These are phyloP conservation scores for Pangasianodon hypophthalmus DNA, from an alignment of 2,113 vertebrate species.

Conservation along the genomic window DNA sequence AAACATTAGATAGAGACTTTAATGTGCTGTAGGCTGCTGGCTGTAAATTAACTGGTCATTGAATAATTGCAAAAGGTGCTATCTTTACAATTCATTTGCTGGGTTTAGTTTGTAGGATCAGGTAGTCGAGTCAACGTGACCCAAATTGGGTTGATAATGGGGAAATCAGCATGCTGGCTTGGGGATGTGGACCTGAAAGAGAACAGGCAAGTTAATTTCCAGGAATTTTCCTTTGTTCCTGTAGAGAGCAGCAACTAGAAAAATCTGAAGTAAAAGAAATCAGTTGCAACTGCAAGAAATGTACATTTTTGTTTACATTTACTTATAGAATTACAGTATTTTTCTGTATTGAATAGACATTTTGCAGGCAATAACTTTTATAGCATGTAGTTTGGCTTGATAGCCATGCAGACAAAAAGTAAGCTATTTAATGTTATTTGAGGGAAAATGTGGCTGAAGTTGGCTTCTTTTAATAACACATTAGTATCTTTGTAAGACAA, in stretches of 20 bases:
- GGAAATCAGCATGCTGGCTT: neutral
- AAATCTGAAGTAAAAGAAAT: neutral
- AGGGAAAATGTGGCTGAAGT: neutral
- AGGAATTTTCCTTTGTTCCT: neutral
- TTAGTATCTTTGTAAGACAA: neutral
- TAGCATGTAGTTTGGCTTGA: neutral
- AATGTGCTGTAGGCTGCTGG: neutral
- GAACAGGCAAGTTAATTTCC: neutral
- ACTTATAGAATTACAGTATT: neutral
- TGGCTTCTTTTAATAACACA: neutral
- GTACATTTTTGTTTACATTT: neutral
- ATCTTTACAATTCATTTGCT: neutral
- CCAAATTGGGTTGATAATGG: neutral
- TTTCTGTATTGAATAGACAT: neutral
- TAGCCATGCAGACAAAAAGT: neutral
- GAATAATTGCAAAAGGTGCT: neutral
- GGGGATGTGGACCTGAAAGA: neutral
- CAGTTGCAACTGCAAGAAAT: neutral
- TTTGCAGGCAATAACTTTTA: neutral
- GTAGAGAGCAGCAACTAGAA: neutral
- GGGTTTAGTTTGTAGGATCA: slow-evolving; percentile 1
- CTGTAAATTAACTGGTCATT: slow-evolving; percentile 8
- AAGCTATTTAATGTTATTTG: neutral
- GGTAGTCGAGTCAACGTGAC: too few species aligned
- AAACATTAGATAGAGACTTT: neutral